These are phyloP conservation scores for Petrolisthes cinctipes DNA, from an alignment of 2,888 invertebrate genomes.

Conservation along the genomic window DNA sequence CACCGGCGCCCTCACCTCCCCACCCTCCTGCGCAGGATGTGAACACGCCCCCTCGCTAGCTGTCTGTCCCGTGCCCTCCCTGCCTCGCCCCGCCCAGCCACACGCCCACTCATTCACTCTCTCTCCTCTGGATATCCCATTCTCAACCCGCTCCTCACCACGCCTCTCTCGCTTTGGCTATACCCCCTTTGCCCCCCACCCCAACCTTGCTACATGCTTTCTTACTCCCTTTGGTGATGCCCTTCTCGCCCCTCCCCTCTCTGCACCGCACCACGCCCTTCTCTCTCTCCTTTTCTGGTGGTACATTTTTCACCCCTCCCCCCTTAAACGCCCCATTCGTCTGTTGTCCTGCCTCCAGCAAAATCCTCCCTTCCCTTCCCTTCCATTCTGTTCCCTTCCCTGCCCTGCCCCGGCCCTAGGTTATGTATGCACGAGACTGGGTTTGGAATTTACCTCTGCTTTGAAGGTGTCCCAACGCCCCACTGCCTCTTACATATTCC, in stretches of 20 bases:
- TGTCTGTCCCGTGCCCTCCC: background rate
- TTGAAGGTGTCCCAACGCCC: conserved; percentile 22
- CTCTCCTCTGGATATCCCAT: background rate
- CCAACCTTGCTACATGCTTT: background rate
- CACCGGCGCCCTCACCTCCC: too few species aligned
- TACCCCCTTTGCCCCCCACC: background rate
- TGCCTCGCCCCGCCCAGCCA: background rate
- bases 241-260: background rate
- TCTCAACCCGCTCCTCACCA: background rate
- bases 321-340: background rate
- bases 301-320: background rate
- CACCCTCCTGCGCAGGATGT: too few species aligned
- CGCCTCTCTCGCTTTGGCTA: too few species aligned
- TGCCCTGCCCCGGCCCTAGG: background rate
- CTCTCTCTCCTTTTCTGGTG: background rate
- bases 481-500: conserved; percentile 24
- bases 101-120: background rate
- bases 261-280: background rate
- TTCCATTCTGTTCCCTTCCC: too few species aligned
- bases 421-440: conserved; percentile 25
- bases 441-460: conserved; percentile 39
- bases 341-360: background rate
- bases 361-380: background rate
- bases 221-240: background rate
- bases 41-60: too few species aligned